Evolutionary conservation across 2,113 vertebrate genomes (phyloP).

Genomic region (Oreochromis tanganicae): DNA sequence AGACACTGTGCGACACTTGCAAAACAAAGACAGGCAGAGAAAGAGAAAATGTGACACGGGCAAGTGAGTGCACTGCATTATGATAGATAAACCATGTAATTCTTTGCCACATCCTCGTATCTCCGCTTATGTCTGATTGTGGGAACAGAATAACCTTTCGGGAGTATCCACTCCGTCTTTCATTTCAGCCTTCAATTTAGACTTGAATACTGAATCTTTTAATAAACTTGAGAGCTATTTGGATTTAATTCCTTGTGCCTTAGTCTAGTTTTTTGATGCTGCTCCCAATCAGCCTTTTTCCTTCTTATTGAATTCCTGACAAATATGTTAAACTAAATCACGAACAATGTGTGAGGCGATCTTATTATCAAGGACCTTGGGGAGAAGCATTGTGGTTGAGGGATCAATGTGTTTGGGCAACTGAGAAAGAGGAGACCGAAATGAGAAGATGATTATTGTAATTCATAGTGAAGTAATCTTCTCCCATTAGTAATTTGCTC

Average conservation of each 20-base stretch:
- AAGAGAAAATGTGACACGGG: background rate
- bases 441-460: slow-evolving; percentile 1
- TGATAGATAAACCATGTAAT: slow-evolving; percentile 30
- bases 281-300: background rate
- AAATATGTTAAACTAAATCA: background rate
- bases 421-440: background rate
- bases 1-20: background rate
- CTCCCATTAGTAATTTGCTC: background rate
- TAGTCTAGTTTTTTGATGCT: background rate
- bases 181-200: background rate
- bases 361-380: background rate
- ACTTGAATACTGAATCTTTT: background rate
- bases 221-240: background rate
- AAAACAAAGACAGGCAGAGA: background rate
- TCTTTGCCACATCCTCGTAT: slow-evolving; percentile 1
- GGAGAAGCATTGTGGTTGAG: background rate
- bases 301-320: background rate
- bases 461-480: slow-evolving; percentile 5
- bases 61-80: slow-evolving; percentile 1
- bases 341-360: background rate
- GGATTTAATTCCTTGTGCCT: background rate
- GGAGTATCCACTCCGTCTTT: background rate
- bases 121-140: background rate
- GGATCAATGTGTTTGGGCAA: background rate
- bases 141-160: slow-evolving; percentile 13